Base-by-base conservation (phyloP, 2,797 vertebrate species). In the Apogon hyalosoma region DNA sequence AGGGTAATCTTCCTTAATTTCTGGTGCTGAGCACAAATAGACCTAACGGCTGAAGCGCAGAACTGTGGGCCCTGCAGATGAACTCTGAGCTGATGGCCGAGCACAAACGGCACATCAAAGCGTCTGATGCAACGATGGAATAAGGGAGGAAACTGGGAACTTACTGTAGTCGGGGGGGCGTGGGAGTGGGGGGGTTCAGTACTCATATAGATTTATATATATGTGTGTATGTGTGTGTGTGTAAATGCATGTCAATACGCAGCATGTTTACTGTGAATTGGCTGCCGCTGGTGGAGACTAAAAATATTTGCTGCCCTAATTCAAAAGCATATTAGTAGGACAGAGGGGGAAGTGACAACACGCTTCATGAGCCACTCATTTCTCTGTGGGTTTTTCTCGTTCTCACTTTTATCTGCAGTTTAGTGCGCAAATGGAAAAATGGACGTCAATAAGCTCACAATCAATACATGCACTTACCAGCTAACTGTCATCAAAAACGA, bases 381-480 rank as follows among this genome's bases (percentile, higher is more conserved):
- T 57, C n/a, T 53, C 42, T 59, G 47, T 50, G 21, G 21, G 40
- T 65, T 48, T n/a, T 38, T 28, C 14, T 21, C 12, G 24, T 54
- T 63, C 55, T 63, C 33, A 12, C 67, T 79, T 75, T 84, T 49
- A 56, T 70, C 61, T 13, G 28, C 48, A 58, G 68, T 76, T 82
- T 31, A 66, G 74, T 56, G 57, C 53, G 63, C 77, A 85, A 75
- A 84, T 78, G 81, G 65, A 77, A 63, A 61, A 70, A 79, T 72
- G 61, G 75, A 62, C 36, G 31, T 77, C 78, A 84, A 80, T 80
- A 77, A 61, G 58, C 76, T 83, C 61, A 57, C 59, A 67, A 92
- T 93, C 91, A 86, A 92, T 93, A 82, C 18, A 1, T 69, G 89
- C 89, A 90, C 90, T 93, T 88, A 86, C 74, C 66, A 86, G 87